Percentiles rank a stretch among this genome's conserved stretches.
Conservation (phyloP, 2,888 invertebrate genomes). For the Lissonota sp. region DNA sequence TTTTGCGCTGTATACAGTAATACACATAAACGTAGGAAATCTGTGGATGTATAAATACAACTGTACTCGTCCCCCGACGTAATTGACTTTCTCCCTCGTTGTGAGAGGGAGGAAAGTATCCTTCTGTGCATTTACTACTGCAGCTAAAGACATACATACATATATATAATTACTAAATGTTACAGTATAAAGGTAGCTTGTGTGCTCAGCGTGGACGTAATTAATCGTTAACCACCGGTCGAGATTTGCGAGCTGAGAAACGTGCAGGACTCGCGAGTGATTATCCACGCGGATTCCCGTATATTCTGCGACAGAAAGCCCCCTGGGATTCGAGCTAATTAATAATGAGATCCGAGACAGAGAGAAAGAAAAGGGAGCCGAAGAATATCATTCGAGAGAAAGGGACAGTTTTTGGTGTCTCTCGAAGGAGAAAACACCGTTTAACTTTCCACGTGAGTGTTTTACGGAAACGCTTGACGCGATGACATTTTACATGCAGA, state of each 20-base stretch:
- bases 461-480: not conserved
- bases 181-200: conserved; percentile 23
- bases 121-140: conserved; percentile 33
- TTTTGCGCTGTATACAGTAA: conserved; percentile 23
- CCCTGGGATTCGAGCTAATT: conserved; percentile 60
- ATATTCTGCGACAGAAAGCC: conserved; percentile 21
- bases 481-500: not conserved
- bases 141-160: conserved; percentile 11
- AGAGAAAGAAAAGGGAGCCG: conserved; percentile 50
- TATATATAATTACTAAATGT: not conserved
- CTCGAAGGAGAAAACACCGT: not conserved
- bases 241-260: conserved; percentile 54
- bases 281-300: conserved; percentile 62
- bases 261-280: conserved; percentile 45
- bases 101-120: conserved; percentile 67
- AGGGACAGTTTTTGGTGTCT: conserved; percentile 41
- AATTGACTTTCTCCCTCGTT: conserved; percentile 75
- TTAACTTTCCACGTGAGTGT: not conserved
- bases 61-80: conserved; percentile 71
- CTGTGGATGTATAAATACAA: not conserved
- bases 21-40: not conserved
- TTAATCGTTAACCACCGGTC: conserved; percentile 58
- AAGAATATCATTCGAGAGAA: conserved; percentile 51
- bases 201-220: conserved; percentile 51
- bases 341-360: conserved; percentile 56